Evolutionary conservation across 2,888 invertebrate species (phyloP), one percentile per base, ranked within the genome.

Genomic region (Hoplodrina ambigua): DNA sequence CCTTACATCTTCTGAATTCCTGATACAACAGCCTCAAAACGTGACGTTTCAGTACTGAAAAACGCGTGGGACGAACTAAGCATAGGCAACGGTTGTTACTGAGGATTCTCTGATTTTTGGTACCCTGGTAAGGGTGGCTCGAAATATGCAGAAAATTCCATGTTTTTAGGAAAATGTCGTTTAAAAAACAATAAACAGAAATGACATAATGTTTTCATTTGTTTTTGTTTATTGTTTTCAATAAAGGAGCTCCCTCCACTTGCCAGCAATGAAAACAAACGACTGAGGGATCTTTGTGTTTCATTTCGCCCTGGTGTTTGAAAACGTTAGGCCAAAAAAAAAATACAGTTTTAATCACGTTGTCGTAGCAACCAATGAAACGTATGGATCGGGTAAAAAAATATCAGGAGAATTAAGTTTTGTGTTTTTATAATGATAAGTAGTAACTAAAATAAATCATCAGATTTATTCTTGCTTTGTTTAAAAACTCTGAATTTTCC

Each of bases 111-210:
- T 55, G 11, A 49, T 52, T 80, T 86, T 79, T 94, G 91, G 17
- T 72, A 20, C 72, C 93, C 93, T 92, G 74, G 93, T 94, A 75
- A 33, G 49, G 30, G 63, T 71, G 84, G 80, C 88, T 90, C 90
- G 84, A 94, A 95, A 94, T 94, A 94, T 94, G 94, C 93, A 94
- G 94, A 94, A 94, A 93, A 93, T 92, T 90, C 89, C 89, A 89
- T 89, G 92, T 91, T 94, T 94, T 94, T 93, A 88, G 90, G 91
- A 90, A 85, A 85, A 91, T 83, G 71, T 78, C 72, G 76, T 78
- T 79, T 84, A 81, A 82, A 86, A 80, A 82, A 79, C 75, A 82
- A 84, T 83, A 83, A 82, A 73, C 68, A 65, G 62, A 76, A 71
- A 69, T 50, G 41, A 15, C 80, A 75, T 69, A 82, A 82, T 80